phyloP scores from a whole-genome alignment of 2,113 vertebrate genomes.

The Colaptes auratus region DNA sequence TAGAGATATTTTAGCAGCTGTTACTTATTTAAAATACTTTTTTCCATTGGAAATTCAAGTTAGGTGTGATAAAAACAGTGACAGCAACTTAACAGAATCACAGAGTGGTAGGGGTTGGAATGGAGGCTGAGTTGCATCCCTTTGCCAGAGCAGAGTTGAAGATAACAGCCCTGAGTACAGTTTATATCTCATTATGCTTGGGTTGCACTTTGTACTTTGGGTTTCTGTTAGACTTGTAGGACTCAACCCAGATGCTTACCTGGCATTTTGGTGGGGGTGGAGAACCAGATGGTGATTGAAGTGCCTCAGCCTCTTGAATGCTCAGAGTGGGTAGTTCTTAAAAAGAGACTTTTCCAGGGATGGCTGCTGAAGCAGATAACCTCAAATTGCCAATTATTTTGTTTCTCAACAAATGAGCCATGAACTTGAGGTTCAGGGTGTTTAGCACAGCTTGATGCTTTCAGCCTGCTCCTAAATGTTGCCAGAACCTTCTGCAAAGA shows the following conservation, averaged over 20 bases:
- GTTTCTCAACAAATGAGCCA: neutral
- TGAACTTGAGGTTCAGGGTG: neutral
- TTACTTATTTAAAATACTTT: neutral
- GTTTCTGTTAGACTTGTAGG: neutral
- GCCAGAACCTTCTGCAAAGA: neutral
- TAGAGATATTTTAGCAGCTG: neutral
- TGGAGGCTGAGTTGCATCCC: too few species aligned
- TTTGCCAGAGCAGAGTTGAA: neutral
- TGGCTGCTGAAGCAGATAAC: neutral
- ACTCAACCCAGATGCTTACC: rapidly evolving
- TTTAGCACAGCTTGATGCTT: neutral
- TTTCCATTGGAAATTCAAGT: neutral
- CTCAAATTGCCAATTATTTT: neutral
- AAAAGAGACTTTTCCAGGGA: neutral
- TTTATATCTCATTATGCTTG: neutral
- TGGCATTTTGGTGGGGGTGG: neutral
- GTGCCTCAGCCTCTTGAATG: neutral
- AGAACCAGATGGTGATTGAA: neutral
- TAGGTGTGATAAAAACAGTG: too few species aligned
- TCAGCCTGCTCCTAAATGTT: neutral
- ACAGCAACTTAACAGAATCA: too few species aligned
- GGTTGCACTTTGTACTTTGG: neutral
- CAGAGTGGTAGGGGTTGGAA: too few species aligned
- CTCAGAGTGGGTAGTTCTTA: neutral
- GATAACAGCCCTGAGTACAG: neutral